Percentiles rank a stretch among this genome's conserved stretches.
Evolutionary conservation across 2,113 vertebrate species (phyloP).

Genomic region (Plectropomus leopardus): DNA sequence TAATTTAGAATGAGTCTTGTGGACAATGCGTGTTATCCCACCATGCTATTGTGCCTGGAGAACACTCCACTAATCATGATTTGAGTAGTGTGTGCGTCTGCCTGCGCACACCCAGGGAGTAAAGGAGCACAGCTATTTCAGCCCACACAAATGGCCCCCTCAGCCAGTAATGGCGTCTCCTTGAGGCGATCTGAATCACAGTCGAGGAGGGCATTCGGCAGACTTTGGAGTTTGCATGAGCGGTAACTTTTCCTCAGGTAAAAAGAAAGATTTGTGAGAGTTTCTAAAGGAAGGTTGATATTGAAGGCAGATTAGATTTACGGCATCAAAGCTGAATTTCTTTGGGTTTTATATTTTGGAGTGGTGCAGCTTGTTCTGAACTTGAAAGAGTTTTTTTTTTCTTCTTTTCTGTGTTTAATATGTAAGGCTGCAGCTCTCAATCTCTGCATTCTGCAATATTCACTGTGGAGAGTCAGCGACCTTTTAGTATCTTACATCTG

Average conservation of each 20-base stretch:
- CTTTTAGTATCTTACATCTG: neutral
- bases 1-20: conserved; percentile 58
- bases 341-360: conserved; percentile 18
- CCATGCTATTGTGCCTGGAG: conserved; percentile 60
- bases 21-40: conserved; percentile 62
- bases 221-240: conserved; percentile 24
- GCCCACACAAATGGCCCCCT: conserved; percentile 60
- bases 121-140: conserved; percentile 33
- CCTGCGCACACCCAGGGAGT: conserved; percentile 18
- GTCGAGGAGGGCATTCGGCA: neutral
- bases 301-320: conserved; percentile 37
- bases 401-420: neutral
- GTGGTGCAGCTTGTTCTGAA: conserved; percentile 4
- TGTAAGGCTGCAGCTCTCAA: conserved; percentile 3
- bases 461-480: neutral
- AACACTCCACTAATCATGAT: conserved; percentile 79
- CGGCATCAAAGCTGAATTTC: conserved; percentile 36
- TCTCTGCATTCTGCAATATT: conserved; percentile 2
- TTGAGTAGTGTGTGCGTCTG: conserved; percentile 61
- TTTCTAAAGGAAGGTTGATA: conserved; percentile 24
- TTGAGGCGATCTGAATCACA: conserved; percentile 55
- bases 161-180: conserved; percentile 39
- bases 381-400: conserved; percentile 21
- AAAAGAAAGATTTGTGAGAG: conserved; percentile 13
- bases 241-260: conserved; percentile 18